These are phyloP conservation scores for Clistopyga incitator DNA, from an alignment of 2,888 invertebrate species.

Conservation along the genomic window DNA sequence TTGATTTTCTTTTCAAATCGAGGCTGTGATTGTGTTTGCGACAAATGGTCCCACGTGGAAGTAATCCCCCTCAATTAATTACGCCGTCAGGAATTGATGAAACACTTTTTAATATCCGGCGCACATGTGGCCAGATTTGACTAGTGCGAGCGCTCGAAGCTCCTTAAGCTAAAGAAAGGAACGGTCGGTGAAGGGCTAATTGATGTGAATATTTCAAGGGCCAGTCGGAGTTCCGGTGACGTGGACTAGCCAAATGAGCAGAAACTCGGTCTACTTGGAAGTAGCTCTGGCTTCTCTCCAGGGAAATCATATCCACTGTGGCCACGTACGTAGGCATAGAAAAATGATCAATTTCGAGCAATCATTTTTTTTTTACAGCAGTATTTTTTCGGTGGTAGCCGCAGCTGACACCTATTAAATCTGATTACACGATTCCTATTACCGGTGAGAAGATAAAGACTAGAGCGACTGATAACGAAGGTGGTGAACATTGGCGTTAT, in stretches of 20 bases:
- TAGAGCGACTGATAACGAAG: neutral
- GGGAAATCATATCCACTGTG: constrained; percentile 16
- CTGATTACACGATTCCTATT: neutral
- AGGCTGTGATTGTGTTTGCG: neutral
- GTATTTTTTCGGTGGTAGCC: neutral
- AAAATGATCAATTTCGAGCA: neutral
- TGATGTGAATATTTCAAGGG: neutral
- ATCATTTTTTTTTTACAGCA: neutral
- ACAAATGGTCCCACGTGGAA: no score
- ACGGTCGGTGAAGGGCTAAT: neutral
- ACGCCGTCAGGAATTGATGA: no score
- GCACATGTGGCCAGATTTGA: no score
- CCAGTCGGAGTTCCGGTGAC: neutral
- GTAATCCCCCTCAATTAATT: no score
- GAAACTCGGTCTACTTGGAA: neutral
- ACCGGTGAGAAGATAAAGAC: neutral
- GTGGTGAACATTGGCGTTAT: neutral
- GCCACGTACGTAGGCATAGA: neutral
- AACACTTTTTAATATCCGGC: no score
- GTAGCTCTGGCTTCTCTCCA: constrained; percentile 2
- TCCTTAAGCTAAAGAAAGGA: neutral
- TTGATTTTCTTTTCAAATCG: neutral
- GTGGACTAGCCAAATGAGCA: neutral
- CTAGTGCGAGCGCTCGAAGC: no score
- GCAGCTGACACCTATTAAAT: neutral